phyloP scores from a whole-genome alignment of 2,113 vertebrate genomes.

The Pipa parva region DNA sequence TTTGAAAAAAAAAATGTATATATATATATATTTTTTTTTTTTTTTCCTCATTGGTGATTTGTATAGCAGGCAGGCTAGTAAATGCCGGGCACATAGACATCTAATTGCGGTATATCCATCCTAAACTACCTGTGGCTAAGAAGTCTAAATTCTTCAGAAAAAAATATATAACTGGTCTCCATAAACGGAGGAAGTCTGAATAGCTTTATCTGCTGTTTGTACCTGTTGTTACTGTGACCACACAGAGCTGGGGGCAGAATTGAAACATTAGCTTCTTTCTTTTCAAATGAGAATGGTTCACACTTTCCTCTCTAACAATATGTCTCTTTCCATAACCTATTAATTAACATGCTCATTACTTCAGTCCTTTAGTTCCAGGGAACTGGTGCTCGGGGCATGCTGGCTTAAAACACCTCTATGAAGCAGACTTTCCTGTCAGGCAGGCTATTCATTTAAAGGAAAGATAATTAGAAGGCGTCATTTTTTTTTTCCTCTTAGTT shows the following conservation, averaged over 20 bases:
- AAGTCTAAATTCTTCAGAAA: background rate
- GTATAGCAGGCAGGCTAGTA: background rate
- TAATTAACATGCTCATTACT: conserved; percentile 21
- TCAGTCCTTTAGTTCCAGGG: background rate
- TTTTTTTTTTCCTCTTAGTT: too few species aligned
- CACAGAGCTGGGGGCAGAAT: conserved; percentile 19
- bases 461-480: conserved; percentile 27
- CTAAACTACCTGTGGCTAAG: background rate
- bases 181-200: conserved; percentile 8
- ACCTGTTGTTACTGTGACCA: conserved; percentile 35
- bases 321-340: conserved; percentile 30
- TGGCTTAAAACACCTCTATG: conserved; percentile 7
- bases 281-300: conserved; percentile 36
- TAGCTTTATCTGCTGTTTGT: conserved; percentile 7
- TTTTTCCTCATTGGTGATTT: background rate
- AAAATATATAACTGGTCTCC: background rate
- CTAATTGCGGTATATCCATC: background rate
- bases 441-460: conserved; percentile 24
- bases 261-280: conserved; percentile 30
- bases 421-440: conserved; percentile 30
- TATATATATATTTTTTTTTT: background rate
- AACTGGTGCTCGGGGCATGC: background rate
- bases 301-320: conserved; percentile 36
- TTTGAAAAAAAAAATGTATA: background rate
- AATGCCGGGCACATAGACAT: background rate